Base-by-base conservation (phyloP, 2,113 vertebrate genomes). In the Clarias magur region DNA sequence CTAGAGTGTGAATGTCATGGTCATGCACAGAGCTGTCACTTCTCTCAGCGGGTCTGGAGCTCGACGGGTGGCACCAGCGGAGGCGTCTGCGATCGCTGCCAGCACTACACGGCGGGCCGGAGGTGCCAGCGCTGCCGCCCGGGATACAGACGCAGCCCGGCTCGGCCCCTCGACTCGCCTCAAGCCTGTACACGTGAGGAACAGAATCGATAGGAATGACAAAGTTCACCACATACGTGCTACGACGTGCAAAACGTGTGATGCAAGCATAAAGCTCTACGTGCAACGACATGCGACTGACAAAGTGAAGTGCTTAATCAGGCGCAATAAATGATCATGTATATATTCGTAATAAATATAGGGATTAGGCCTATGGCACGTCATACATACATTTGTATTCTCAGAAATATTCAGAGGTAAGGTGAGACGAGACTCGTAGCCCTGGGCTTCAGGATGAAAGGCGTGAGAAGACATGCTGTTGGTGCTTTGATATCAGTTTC, bases 1-100 rank as follows among this genome's bases (percentile, higher is more conserved):
- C n/a, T 88, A 97, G 97, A 94, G 88, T 98, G 97, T 21, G 96
- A 96, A 88, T 98, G 97, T 42, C 95, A 98, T 83, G 93, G 90
- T 80, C 97, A 97, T 0, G 93, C 97, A 3, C 91, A 95, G 10
- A 96, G 95, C 93, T 97, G 97, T 80, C 95, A 95, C 90, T 97
- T 98, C 68, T 96, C 96, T 7, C 93, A 86, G 90, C 91, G 93
- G 3, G 90, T 92, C 0, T 98, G 97, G 97, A 63, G 94, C 88
- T 94, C 95, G 54, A 96, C 96, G 0, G 94, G 94, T 0, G 95
- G 95, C 82, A 92, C 83, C 90, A 96, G 93, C 0, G 97, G 97
- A 2, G 97, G 97, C 0, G 93, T 97, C 70, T 98, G 97, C 0
- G 92, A 97, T 34, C 88, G 91, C 93, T 97, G 97, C 92, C 93